These are phyloP conservation scores for Chrosomus eos DNA, from an alignment of 2,797 vertebrate genomes.

Conservation along the genomic window DNA sequence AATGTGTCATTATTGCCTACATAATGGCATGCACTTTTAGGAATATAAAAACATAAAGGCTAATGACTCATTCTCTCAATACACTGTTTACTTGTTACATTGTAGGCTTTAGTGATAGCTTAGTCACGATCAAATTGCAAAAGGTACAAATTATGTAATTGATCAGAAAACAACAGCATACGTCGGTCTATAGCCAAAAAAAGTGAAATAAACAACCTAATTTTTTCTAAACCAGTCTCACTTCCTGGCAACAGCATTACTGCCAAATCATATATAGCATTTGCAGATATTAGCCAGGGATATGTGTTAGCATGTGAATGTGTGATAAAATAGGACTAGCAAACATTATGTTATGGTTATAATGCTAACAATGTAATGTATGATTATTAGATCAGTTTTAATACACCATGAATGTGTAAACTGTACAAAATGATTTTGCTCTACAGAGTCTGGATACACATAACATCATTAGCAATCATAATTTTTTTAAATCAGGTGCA, in stretches of 20 bases:
- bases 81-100: constrained; percentile 24
- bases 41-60: constrained; percentile 20
- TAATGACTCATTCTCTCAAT: constrained; percentile 34
- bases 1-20: constrained; percentile 22
- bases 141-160: constrained; percentile 7
- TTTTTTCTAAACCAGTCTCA: not conserved
- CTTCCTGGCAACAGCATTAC: not conserved
- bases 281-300: not conserved
- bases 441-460: not conserved
- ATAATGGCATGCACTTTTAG: not conserved
- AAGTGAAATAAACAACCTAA: not conserved
- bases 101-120: not conserved
- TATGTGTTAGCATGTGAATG: not conserved
- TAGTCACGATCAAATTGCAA: constrained; percentile 6
- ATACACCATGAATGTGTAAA: not conserved
- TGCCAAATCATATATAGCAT: not conserved
- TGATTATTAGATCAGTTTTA: not conserved
- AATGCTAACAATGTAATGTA: not conserved
- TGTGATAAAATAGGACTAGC: not conserved
- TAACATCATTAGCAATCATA: not conserved
- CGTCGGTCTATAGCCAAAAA: not conserved
- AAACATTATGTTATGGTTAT: not conserved
- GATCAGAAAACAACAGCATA: constrained; percentile 7
- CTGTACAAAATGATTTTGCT: not conserved
- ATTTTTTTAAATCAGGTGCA: not conserved